A percentile compares a stretch with the other conserved stretches of the same genome.
Evolutionary conservation across 2,113 vertebrate species (phyloP).

Genomic region (Blennius ocellaris): DNA sequence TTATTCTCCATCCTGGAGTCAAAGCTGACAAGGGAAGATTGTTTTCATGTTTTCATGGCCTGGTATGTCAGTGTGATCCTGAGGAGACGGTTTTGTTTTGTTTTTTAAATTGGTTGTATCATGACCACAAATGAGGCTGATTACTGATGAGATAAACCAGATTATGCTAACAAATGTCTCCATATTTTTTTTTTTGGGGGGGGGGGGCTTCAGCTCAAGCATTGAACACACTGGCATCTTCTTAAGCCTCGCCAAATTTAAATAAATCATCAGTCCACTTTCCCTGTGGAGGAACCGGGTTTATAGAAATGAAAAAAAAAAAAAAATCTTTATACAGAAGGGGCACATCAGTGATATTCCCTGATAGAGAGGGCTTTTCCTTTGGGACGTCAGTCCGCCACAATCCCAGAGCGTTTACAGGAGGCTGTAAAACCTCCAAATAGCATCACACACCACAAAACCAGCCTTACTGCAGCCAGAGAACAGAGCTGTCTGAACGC

Average conservation of each 20-base stretch:
- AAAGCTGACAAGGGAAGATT: slow-evolving; percentile 38
- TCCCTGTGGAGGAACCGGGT: slow-evolving; percentile 38
- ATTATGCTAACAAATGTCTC: slow-evolving; percentile 58
- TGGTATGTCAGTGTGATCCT: slow-evolving; percentile 62
- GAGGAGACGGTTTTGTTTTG: slow-evolving; percentile 47
- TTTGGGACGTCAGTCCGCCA: slow-evolving; percentile 76
- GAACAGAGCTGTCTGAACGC: slow-evolving; percentile 70
- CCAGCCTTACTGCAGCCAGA: slow-evolving; percentile 63
- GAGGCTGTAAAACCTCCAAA: slow-evolving; percentile 46
- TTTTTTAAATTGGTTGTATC: slow-evolving; percentile 28
- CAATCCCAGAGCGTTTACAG: slow-evolving; percentile 77
- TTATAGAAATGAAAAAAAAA: slow-evolving; percentile 38
- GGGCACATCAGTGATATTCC: slow-evolving; percentile 64
- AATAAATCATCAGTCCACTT: slow-evolving; percentile 50
- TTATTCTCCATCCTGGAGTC: slow-evolving; percentile 44
- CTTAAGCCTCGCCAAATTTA: slow-evolving; percentile 48
- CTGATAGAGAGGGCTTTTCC: slow-evolving; percentile 62
- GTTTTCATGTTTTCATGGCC: slow-evolving; percentile 43
- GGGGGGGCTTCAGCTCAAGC: slow-evolving; percentile 73
- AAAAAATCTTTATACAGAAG: slow-evolving; percentile 25
- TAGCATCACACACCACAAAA: slow-evolving; percentile 66
- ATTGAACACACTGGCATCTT: slow-evolving; percentile 61
- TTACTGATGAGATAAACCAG: slow-evolving; percentile 53
- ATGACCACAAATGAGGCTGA: slow-evolving; percentile 43
- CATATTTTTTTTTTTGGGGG: slow-evolving; percentile 41